Evolutionary conservation across 2,113 vertebrate species (phyloP).

Genomic region (Lophura nycthemera): DNA sequence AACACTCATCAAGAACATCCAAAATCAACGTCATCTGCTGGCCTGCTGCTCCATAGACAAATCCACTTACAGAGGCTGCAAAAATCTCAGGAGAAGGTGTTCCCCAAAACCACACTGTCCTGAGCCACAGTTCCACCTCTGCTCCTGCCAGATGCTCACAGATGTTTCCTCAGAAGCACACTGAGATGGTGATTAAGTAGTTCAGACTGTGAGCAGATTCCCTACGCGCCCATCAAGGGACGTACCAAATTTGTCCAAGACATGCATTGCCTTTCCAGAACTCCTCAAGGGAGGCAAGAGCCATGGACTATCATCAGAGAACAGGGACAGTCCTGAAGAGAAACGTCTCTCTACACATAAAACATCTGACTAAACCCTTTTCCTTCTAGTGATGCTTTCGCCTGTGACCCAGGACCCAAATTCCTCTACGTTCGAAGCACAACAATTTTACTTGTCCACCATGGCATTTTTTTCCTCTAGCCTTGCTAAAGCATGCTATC

Average conservation of each 20-base stretch:
- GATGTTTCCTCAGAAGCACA: not conserved
- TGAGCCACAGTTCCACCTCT: not conserved
- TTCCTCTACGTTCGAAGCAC: not conserved
- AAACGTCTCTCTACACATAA: not conserved
- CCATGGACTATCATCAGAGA: not conserved
- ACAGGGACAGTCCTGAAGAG: not conserved
- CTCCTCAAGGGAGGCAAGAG: not conserved
- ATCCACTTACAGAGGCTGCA: not conserved
- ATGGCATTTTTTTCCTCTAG: not conserved
- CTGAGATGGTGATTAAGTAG: accelerated
- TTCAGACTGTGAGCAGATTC: not conserved
- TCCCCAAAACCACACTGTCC: accelerated
- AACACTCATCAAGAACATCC: not conserved
- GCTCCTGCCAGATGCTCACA: not conserved
- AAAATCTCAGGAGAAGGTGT: accelerated
- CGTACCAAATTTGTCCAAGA: not conserved
- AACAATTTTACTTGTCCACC: not conserved
- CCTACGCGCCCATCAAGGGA: not conserved
- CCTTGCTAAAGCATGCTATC: not conserved
- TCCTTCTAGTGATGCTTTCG: not conserved
- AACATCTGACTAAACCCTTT: not conserved
- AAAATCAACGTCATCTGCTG: not conserved
- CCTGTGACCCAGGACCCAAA: not conserved
- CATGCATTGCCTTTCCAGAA: not conserved
- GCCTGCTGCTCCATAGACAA: not conserved